Base-by-base conservation (phyloP, 2,113 vertebrate genomes). In the Anolis sagrei region DNA sequence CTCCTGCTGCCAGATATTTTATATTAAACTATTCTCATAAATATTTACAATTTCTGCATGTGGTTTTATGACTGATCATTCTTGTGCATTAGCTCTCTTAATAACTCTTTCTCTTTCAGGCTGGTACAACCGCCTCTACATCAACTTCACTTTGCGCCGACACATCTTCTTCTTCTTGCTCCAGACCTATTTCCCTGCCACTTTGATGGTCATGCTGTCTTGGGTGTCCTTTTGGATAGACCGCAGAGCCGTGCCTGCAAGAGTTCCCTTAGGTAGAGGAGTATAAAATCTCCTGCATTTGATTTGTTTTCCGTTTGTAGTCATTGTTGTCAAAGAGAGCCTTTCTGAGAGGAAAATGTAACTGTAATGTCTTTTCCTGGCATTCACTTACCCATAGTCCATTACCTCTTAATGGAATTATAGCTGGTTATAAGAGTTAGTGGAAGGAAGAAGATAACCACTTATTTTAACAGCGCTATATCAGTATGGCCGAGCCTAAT, bases 221-320 rank as follows among this genome's bases (percentile, higher is more conserved):
- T 98, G 98, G 98, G 98, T 98, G 82, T 98, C 98, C 44, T 98
- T 98, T 94, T 98, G 98, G 98, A 98, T 98, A 0, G 98, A 98
- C 85, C 97, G 97, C 87, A 96, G 98, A 92, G 98, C 98, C 1
- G 98, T 98, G 49, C 98, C 98, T 0, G 98, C 98, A 86, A 95
- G 98, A 94, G 98, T 98, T 34, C 98, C 98, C 0, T 92, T 99
- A 89, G 98, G 98, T 98, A 95, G 91, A 84, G 29, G 10, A 32
- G 29, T 54, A 39, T 83, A 27, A 64, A 66, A 2, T 2, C 39
- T 19, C 21, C 39, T 66, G 25, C 14, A 48, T 58, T 44, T 16
- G 7, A 25, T 32, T n/a, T 66, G 44, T 34, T n/a, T n/a, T 66
- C 58, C 61, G 25, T 64, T 64, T 32, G 27, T 27, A 51, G 69